Conservation (phyloP, 2,113 vertebrate genomes). For the Calyptommatus sinebrachiatus region DNA sequence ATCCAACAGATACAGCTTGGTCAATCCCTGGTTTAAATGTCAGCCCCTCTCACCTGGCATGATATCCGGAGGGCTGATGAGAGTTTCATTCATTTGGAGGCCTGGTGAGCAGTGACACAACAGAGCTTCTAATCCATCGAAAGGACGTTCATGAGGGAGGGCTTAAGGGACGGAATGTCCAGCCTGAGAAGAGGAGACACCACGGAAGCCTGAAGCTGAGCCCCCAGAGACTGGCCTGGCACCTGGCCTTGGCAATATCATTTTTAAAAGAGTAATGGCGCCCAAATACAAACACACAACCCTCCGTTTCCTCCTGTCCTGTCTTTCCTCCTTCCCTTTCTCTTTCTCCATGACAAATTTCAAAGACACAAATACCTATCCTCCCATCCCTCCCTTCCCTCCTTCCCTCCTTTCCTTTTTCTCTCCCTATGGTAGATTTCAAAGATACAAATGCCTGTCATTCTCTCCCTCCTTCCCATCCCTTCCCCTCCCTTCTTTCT, state of each 20-base stretch:
- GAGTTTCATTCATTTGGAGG: conserved; percentile 37
- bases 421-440: too few species aligned
- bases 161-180: conserved; percentile 39
- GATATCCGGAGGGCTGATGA: conserved; percentile 49
- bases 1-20: conserved; percentile 13
- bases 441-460: too few species aligned
- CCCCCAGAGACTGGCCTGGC: neutral
- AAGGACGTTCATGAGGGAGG: conserved; percentile 39
- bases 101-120: conserved; percentile 54
- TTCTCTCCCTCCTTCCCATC: too few species aligned
- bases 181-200: conserved; percentile 28
- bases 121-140: conserved; percentile 54
- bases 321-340: too few species aligned
- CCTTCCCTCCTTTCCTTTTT: too few species aligned
- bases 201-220: conserved; percentile 8
- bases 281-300: too few species aligned
- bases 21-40: conserved; percentile 40
- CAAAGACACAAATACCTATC: too few species aligned
- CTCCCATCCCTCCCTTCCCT: too few species aligned
- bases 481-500: too few species aligned
- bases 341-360: too few species aligned
- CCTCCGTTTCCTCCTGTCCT: too few species aligned
- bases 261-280: too few species aligned
- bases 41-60: conserved; percentile 54
- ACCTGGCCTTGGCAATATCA: neutral